Conservation (phyloP, 2,888 invertebrate genomes). For the Eueremaeus valkanovi region DNA sequence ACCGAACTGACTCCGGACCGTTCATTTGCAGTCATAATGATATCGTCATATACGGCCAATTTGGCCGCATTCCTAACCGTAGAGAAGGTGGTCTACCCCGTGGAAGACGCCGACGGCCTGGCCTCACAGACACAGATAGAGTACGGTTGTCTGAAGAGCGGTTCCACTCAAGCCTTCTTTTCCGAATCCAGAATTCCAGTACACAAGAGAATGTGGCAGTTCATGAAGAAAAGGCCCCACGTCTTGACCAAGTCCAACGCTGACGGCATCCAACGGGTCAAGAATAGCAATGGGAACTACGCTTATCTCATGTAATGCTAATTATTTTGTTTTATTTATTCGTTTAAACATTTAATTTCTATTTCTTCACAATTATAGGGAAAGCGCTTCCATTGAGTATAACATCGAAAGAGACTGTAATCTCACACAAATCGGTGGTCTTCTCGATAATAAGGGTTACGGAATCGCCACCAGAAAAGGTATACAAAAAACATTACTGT, state of each 20-base stretch:
- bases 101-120: slow-evolving; percentile 90
- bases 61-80: slow-evolving; percentile 85
- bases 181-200: slow-evolving; percentile 49
- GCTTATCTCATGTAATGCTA: slow-evolving; percentile 54
- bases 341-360: not conserved
- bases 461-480: slow-evolving; percentile 52
- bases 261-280: slow-evolving; percentile 62
- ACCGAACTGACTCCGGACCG: no score
- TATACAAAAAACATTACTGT: no score
- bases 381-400: slow-evolving; percentile 57
- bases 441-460: slow-evolving; percentile 58
- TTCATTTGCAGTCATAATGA: slow-evolving; percentile 89
- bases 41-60: slow-evolving; percentile 93
- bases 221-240: slow-evolving; percentile 51
- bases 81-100: slow-evolving; percentile 66
- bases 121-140: slow-evolving; percentile 94
- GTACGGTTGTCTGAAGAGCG: slow-evolving; percentile 85
- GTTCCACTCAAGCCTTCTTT: slow-evolving; percentile 91
- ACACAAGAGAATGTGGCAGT: slow-evolving; percentile 56
- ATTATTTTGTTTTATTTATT: not conserved
- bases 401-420: slow-evolving; percentile 55
- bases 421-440: slow-evolving; percentile 57
- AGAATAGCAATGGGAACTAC: slow-evolving; percentile 52
- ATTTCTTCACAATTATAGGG: slow-evolving; percentile 45
- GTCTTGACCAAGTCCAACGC: slow-evolving; percentile 56